Evolutionary conservation across 1,140 invertebrate genomes (phyloP).

Genomic region (Mamestra configurata): DNA sequence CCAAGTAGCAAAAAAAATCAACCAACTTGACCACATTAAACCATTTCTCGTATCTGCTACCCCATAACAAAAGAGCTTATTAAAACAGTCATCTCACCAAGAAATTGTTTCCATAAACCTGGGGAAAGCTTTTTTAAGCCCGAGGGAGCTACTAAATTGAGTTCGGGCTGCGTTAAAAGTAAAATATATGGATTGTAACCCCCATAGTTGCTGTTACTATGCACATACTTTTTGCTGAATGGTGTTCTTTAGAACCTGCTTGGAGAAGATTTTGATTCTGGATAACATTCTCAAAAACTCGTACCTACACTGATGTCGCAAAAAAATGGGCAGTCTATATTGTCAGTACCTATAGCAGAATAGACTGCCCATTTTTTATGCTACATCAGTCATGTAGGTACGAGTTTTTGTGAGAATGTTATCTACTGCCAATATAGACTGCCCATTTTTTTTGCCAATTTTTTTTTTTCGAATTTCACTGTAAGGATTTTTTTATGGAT

Average conservation of each 20-base stretch:
- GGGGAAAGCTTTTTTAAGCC: conserved; percentile 59
- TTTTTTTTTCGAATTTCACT: too few relatives aligned
- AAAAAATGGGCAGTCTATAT: too few relatives aligned
- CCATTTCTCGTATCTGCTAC: background rate
- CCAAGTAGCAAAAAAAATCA: background rate
- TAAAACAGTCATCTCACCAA: conserved; percentile 63
- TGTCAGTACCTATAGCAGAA: too few relatives aligned
- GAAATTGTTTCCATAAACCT: conserved; percentile 65
- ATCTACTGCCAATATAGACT: too few relatives aligned
- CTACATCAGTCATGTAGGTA: too few relatives aligned
- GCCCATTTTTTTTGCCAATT: too few relatives aligned
- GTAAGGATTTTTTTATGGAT: too few relatives aligned
- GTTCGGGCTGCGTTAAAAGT: conserved; percentile 42
- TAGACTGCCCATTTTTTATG: too few relatives aligned
- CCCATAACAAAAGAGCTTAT: conserved; percentile 63
- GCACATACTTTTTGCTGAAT: background rate
- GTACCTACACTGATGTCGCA: too few relatives aligned
- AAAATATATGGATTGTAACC: conserved; percentile 35
- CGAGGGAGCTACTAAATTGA: conserved; percentile 60
- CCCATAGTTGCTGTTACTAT: background rate
- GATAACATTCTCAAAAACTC: too few relatives aligned
- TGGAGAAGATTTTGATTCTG: too few relatives aligned
- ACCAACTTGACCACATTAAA: background rate
- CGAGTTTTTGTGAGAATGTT: too few relatives aligned
- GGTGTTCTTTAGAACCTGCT: background rate